These are phyloP conservation scores for Labroides dimidiatus DNA, from an alignment of 2,797 vertebrate genomes.

Conservation along the genomic window DNA sequence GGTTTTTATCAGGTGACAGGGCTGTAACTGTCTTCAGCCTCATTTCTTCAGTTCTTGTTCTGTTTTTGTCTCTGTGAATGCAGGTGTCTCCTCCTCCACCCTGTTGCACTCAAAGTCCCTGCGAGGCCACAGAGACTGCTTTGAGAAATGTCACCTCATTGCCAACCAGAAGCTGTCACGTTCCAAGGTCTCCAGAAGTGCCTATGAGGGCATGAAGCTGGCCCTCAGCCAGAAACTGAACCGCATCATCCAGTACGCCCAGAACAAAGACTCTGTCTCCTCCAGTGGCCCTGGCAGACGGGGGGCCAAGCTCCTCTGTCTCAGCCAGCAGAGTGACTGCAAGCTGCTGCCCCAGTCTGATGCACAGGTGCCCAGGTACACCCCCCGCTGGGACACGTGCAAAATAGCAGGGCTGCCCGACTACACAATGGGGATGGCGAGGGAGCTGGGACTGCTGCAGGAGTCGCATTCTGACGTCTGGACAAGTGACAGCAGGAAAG, in stretches of 20 bases:
- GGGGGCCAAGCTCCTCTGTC: conserved; percentile 86
- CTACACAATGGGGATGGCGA: conserved; percentile 74
- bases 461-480: conserved; percentile 77
- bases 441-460: conserved; percentile 85
- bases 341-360: conserved; percentile 90
- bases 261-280: conserved; percentile 91
- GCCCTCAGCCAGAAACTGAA: conserved; percentile 94
- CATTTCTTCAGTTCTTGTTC: conserved; percentile 5
- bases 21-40: background rate
- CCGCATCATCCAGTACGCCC: conserved; percentile 95
- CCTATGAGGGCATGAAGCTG: conserved; percentile 95
- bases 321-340: conserved; percentile 88
- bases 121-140: conserved; percentile 97
- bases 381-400: conserved; percentile 87
- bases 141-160: conserved; percentile 98
- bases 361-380: conserved; percentile 93
- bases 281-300: conserved; percentile 82
- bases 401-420: conserved; percentile 72
- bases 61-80: conserved; percentile 48
- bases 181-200: conserved; percentile 90
- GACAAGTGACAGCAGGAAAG: conserved; percentile 74
- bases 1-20: too few species aligned
- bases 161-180: conserved; percentile 95
- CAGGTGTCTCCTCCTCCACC: conserved; percentile 90
- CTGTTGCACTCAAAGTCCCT: conserved; percentile 94